Evolutionary conservation across 1,140 invertebrate species (phyloP), one percentile per base, ranked within the genome.

Genomic region (Trinorchestia longiramus): DNA sequence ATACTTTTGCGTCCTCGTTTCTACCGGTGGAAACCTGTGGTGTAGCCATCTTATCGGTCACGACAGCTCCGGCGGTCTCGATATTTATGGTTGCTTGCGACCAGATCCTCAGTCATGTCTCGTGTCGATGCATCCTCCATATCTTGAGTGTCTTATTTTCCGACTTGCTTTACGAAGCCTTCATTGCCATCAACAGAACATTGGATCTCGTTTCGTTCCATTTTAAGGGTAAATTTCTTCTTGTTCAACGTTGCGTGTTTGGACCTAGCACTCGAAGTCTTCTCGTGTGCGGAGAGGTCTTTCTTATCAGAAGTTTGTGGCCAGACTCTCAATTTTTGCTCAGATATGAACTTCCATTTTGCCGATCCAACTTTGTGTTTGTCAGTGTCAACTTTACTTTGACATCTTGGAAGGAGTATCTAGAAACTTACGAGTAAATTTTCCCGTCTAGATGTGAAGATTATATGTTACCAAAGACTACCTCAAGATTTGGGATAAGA

Each of bases 101-200:
- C 92, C 92, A 45, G 92, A 94, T 94, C 92, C 43, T 94, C 92
- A 43, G 43, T 94, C 92, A 94, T 94, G 92, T 94, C 92, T 94
- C 92, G 44, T 94, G 92, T 45, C 92, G 92, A 47, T 47, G 92
- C 43, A 11, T 47, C 90, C 90, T 43, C 43, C 43, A 19, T 94
- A 94, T 94, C 92, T 94, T 47, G 4, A 94, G 92, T 94, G 92
- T 94, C 43, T 94, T 94, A 94, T 94, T 94, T 43, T 94, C 43
- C 17, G 92, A 43, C 92, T 43, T 94, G 43, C 92, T 94, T 94
- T 94, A 47, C 43, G 43, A 47, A 94, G 92, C n/a, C 92, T 44
- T 94, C 47, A 94, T 94, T 94, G 92, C 92, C 92, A 94, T 94
- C 92, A 47, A 44, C 92, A 94, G 43, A 43, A 43, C 44, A 47